Evolutionary conservation across 37 sponge, comb jelly and placozoan species (phyloP).

Genomic region (Diacarnus erythraeanus): DNA sequence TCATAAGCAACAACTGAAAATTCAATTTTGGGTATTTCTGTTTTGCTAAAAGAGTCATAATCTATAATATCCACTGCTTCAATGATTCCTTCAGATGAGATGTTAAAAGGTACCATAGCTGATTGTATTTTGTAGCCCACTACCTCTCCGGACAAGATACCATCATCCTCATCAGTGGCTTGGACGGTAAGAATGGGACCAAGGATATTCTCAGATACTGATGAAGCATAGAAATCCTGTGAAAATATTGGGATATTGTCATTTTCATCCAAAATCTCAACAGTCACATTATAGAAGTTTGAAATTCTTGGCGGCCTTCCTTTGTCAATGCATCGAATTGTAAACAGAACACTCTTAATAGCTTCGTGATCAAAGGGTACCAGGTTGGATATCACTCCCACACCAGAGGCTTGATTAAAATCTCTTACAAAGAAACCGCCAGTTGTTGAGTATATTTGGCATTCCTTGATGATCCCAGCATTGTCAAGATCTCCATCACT

Average conservation of each 20-base stretch:
- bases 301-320: constrained; percentile 32
- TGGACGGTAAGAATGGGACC: constrained; percentile 11
- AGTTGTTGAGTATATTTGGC: constrained; percentile 9
- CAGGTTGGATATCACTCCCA: constrained; percentile 37
- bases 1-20: constrained; percentile 58
- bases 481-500: constrained; percentile 22
- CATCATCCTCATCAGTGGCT: constrained; percentile 70
- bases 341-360: not conserved
- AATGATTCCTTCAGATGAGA: constrained; percentile 39
- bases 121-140: constrained; percentile 19
- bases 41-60: constrained; percentile 35
- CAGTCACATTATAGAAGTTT: constrained; percentile 20
- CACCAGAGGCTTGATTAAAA: constrained; percentile 11
- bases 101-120: constrained; percentile 39
- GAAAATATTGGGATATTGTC: constrained; percentile 63
- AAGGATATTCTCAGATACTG: constrained; percentile 41
- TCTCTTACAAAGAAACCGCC: constrained; percentile 29
- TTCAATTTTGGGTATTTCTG: constrained; percentile 16
- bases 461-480: constrained; percentile 25
- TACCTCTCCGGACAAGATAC: constrained; percentile 30
- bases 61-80: constrained; percentile 25
- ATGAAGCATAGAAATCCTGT: constrained; percentile 10
- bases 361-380: constrained; percentile 54
- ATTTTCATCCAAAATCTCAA: constrained; percentile 52
- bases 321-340: constrained; percentile 31